A percentile compares a stretch with the other conserved stretches of the same genome.
These are phyloP conservation scores for Drosophila azteca DNA, from an alignment of 1,140 invertebrate genomes.

Conservation along the genomic window DNA sequence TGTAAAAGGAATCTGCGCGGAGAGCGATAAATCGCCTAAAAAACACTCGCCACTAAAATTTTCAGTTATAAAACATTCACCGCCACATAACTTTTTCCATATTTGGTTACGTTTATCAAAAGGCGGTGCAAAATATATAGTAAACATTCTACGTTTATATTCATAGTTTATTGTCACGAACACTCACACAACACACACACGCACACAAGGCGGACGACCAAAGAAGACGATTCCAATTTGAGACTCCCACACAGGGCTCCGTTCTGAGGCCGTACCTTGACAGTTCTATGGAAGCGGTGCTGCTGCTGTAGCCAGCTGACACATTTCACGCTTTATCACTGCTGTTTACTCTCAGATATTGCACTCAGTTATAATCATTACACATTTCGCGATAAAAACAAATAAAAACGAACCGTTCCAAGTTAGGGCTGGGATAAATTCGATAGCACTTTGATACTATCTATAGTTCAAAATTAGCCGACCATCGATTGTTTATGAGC, in stretches of 20 bases:
- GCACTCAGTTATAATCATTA: slow-evolving; percentile 48
- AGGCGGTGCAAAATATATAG: slow-evolving; percentile 9
- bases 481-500: no score
- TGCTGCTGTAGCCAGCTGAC: slow-evolving; percentile 31
- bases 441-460: no score
- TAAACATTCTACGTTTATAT: slow-evolving; percentile 53
- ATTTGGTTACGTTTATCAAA: no score
- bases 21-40: slow-evolving; percentile 24
- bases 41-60: slow-evolving; percentile 3
- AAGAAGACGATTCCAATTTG: slow-evolving; percentile 56
- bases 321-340: slow-evolving; percentile 60
- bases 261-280: slow-evolving; percentile 53
- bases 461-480: no score
- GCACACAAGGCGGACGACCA: not conserved
- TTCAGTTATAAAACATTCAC: slow-evolving; percentile 9
- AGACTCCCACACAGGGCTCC: slow-evolving; percentile 66
- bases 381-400: slow-evolving; percentile 61
- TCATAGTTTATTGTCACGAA: slow-evolving; percentile 49
- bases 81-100: slow-evolving; percentile 5
- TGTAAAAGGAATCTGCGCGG: slow-evolving; percentile 61
- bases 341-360: slow-evolving; percentile 55
- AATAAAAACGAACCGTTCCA: slow-evolving; percentile 46
- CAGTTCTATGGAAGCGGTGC: slow-evolving; percentile 47
- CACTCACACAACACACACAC: slow-evolving; percentile 16
- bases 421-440: not conserved